Evolutionary conservation across 2,113 vertebrate genomes (phyloP), one percentile per base, ranked within the genome.

Genomic region (Trinectes maculatus): DNA sequence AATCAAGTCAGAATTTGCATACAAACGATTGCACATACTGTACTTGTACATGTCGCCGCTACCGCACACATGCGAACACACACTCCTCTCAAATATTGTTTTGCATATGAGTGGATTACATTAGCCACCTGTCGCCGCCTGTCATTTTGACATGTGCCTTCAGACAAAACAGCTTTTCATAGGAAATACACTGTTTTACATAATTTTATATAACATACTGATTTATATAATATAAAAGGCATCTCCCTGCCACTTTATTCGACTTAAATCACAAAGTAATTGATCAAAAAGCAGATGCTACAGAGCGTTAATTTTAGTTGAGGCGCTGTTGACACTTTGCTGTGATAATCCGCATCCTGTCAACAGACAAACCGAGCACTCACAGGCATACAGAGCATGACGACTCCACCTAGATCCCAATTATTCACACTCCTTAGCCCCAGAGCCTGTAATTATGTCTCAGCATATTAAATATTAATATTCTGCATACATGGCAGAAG

Each of bases 91-190:
- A 52, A 28, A 65, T 60, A 40, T 22, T 24, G 43, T 55, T n/a
- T 19, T 56, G 46, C 40, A 15, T 40, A 54, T 2, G 48, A 62
- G 37, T n/a, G n/a, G 77, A 84, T 85, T 78, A 80, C 76, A 88
- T 86, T 86, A 82, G 85, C 85, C 88, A 89, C 85, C 89, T 91
- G 88, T 85, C 84, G 85, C 54, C 22, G 46, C 59, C 55, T 85
- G 84, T n/a, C n/a, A n/a, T n/a, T n/a, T n/a, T n/a, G 73, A 80
- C 67, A 78, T 76, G 79, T 2, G 37, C 18, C 57, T 71, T 49
- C 58, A 65, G 33, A 62, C 71, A 64, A 82, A 83, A 74, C n/a
- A n/a, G n/a, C n/a, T 57, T 74, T 53, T 77, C 52, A 22, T 67
- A 42, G n/a, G n/a, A n/a, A n/a, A n/a, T n/a, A n/a, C n/a, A n/a